phyloP scores from a whole-genome alignment of 2,888 invertebrate genomes.

The Cerastis rubricosa region DNA sequence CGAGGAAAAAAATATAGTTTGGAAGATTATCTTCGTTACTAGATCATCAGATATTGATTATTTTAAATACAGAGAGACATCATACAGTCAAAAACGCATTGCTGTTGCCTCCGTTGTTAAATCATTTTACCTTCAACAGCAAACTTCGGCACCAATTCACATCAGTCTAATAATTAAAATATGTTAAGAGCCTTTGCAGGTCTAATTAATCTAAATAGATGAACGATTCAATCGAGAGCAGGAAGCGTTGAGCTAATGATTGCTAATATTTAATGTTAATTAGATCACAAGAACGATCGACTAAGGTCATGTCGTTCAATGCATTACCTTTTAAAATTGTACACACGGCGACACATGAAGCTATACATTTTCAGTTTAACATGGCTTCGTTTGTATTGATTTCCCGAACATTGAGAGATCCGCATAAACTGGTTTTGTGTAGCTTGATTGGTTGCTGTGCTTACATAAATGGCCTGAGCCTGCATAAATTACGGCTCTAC shows the following conservation, averaged over 20 bases:
- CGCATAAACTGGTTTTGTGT: too few species aligned
- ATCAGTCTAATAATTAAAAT: slow-evolving; percentile 19
- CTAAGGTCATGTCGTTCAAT: slow-evolving; percentile 43
- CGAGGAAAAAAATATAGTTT: slow-evolving; percentile 2
- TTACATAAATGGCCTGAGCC: not conserved
- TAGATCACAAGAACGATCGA: slow-evolving; percentile 33
- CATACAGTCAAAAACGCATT: not conserved
- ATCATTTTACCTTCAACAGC: not conserved
- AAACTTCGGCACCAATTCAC: slow-evolving; percentile 3
- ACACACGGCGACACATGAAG: not conserved
- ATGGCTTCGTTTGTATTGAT: too few species aligned
- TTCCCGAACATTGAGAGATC: too few species aligned
- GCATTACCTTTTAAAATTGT: not conserved
- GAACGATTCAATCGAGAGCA: slow-evolving; percentile 27
- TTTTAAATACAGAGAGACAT: not conserved
- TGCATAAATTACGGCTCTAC: too few species aligned
- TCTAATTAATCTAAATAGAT: slow-evolving; percentile 28
- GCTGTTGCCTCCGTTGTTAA: not conserved
- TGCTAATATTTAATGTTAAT: slow-evolving; percentile 48
- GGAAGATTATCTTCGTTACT: slow-evolving; percentile 4
- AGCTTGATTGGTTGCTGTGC: too few species aligned
- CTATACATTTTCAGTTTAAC: too few species aligned
- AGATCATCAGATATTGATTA: not conserved
- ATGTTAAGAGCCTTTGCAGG: not conserved
- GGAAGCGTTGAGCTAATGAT: slow-evolving; percentile 34